A percentile compares a stretch with the other conserved stretches of the same genome.
These are phyloP conservation scores for Mercenaria mercenaria DNA, from an alignment of 1,140 invertebrate species.

Conservation along the genomic window DNA sequence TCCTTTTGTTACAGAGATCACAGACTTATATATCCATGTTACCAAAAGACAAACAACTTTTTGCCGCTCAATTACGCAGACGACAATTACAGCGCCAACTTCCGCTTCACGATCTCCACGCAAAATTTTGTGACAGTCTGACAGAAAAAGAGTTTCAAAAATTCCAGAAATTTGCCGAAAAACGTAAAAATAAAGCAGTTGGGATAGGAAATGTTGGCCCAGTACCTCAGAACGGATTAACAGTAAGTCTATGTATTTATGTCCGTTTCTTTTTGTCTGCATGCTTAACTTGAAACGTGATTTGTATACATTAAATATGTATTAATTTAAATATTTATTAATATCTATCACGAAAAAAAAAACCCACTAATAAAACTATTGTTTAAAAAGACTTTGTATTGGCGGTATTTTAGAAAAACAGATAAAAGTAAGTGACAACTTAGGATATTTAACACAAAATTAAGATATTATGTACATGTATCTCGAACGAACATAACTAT, in stretches of 20 bases:
- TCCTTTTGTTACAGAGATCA: conserved; percentile 93
- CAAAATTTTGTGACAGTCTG: conserved; percentile 95
- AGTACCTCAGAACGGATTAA: conserved; percentile 87
- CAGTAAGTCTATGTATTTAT: conserved; percentile 40
- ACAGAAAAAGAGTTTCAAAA: conserved; percentile 95
- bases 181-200: conserved; percentile 95
- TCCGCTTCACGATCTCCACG: conserved; percentile 97
- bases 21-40: conserved; percentile 98
- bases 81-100: conserved; percentile 97
- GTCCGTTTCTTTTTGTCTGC: no score
- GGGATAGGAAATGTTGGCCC: conserved; percentile 96
- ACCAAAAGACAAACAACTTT: conserved; percentile 98
- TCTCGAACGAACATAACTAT: no score
- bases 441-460: no score
- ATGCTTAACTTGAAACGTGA: no score
- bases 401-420: no score
- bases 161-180: conserved; percentile 89
- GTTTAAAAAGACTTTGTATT: no score
- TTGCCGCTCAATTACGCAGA: conserved; percentile 97
- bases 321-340: no score
- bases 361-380: no score
- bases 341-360: no score
- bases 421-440: no score
- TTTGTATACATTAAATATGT: no score
- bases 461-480: no score